Conservation (phyloP, 2,113 vertebrate species). For the Upupa epops region DNA sequence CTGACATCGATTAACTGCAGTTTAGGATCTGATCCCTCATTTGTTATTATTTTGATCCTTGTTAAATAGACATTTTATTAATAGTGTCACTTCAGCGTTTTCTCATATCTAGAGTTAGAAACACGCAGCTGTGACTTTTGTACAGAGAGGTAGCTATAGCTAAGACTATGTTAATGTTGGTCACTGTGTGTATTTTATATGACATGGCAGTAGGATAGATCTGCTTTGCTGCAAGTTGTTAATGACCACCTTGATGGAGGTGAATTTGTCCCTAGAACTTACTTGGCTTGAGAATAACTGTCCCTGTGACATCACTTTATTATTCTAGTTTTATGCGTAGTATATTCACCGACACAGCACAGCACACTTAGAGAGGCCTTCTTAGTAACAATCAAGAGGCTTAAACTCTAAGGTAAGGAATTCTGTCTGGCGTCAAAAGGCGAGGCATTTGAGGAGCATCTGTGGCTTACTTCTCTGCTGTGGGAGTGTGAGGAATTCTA, state of each 20-base stretch:
- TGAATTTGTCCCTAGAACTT: background rate
- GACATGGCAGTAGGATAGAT: background rate
- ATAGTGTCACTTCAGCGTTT: background rate
- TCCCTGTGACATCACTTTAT: background rate
- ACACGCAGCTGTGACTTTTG: background rate
- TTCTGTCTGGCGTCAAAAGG: background rate
- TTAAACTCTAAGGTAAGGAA: background rate
- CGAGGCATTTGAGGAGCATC: background rate
- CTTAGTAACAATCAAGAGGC: background rate
- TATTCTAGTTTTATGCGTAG: background rate
- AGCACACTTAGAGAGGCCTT: background rate
- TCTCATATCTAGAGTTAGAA: background rate
- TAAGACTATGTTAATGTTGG: background rate
- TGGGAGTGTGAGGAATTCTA: background rate
- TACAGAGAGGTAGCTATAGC: background rate
- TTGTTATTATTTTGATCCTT: background rate
- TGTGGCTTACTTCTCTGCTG: background rate
- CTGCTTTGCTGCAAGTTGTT: background rate
- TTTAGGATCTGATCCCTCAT: background rate
- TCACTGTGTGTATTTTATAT: background rate
- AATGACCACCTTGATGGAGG: background rate
- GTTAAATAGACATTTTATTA: background rate
- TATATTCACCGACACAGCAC: background rate
- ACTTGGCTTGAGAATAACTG: background rate
- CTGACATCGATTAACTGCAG: background rate